Evolutionary conservation across 2,797 vertebrate genomes (phyloP).

Genomic region (Gambusia yucatana): DNA sequence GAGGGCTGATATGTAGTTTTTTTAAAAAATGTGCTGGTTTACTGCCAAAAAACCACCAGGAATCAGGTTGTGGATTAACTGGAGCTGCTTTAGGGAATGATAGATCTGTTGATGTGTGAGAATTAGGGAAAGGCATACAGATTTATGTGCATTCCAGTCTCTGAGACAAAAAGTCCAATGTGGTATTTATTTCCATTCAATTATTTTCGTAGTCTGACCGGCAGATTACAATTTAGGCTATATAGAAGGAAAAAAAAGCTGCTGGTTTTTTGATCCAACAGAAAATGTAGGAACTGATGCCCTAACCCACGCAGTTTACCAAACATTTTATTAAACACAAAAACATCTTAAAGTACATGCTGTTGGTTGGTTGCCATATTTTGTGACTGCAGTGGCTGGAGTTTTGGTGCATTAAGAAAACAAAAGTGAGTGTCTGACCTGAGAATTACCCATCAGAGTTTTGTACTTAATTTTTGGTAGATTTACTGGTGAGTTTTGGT

Average conservation of each 20-base stretch:
- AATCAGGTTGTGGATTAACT: background rate
- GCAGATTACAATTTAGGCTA: background rate
- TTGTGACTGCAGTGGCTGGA: no score
- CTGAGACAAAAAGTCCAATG: background rate
- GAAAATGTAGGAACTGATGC: no score
- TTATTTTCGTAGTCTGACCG: background rate
- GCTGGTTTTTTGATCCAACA: no score
- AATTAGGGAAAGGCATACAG: background rate
- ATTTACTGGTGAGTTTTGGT: no score
- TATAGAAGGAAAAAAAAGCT: background rate
- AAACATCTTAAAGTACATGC: no score
- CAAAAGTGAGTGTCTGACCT: no score
- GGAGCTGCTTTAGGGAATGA: background rate
- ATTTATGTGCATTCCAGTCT: background rate
- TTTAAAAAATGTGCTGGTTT: background rate
- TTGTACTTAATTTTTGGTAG: no score
- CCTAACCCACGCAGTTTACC: no score
- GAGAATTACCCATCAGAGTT: no score
- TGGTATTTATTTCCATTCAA: background rate
- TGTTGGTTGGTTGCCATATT: no score
- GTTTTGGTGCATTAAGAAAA: no score
- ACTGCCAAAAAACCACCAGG: background rate
- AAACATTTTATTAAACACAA: no score
- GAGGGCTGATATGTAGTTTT: background rate
- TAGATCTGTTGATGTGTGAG: constrained; percentile 11